Evolutionary conservation across 2,797 vertebrate genomes (phyloP).

Genomic region (Chelon auratus): DNA sequence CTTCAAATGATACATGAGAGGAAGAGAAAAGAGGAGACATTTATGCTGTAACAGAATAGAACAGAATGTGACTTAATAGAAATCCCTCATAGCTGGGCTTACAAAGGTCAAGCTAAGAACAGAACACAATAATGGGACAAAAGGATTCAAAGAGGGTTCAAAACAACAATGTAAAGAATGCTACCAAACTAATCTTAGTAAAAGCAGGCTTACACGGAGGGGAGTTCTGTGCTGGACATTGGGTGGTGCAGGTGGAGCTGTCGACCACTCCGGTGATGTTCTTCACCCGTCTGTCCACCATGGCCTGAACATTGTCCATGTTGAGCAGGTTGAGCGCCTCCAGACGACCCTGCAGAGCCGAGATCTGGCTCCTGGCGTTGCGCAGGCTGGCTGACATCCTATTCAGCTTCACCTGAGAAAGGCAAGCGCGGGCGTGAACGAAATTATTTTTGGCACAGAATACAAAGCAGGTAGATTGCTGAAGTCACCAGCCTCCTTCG

Average conservation of each 20-base stretch:
- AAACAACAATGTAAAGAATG: background rate
- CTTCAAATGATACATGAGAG: conserved; percentile 20
- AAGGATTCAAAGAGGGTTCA: conserved; percentile 10
- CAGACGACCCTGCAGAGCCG: conserved; percentile 87
- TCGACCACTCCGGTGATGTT: conserved; percentile 89
- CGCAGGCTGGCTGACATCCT: conserved; percentile 91
- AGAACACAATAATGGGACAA: conserved; percentile 1
- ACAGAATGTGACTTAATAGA: conserved; percentile 33
- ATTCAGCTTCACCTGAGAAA: conserved; percentile 86
- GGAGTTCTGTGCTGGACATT: conserved; percentile 76
- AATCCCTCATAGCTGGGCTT: conserved; percentile 21
- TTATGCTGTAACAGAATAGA: conserved; percentile 40
- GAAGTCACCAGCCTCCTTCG: conserved; percentile 50
- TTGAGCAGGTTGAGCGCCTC: conserved; percentile 89
- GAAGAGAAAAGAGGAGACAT: background rate
- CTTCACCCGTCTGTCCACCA: conserved; percentile 90
- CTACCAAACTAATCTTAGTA: background rate
- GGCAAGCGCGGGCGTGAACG: conserved; percentile 16
- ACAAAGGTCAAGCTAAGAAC: conserved; percentile 3
- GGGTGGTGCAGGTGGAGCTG: conserved; percentile 87
- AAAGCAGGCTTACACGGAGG: conserved; percentile 77
- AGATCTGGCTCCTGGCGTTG: conserved; percentile 90
- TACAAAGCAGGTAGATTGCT: conserved; percentile 72
- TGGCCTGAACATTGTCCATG: conserved; percentile 90
- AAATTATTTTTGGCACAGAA: conserved; percentile 55